These are phyloP conservation scores for Sciaenops ocellatus DNA, from an alignment of 2,797 vertebrate genomes.

Conservation along the genomic window DNA sequence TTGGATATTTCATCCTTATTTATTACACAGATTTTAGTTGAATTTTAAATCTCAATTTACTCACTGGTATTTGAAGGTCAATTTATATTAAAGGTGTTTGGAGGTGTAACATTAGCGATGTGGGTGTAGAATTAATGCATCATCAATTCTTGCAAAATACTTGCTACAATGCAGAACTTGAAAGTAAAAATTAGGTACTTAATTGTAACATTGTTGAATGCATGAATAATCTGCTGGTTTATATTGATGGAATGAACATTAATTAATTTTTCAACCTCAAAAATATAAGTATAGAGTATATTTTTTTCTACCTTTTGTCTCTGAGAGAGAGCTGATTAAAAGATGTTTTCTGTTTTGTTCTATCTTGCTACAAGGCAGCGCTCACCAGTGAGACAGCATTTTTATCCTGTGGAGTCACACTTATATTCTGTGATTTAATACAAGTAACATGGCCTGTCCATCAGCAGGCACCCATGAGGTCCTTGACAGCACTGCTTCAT, in stretches of 20 bases:
- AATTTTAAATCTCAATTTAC: neutral
- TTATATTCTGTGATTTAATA: slow-evolving; percentile 56
- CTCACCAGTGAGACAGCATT: slow-evolving; percentile 5
- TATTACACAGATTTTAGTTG: neutral
- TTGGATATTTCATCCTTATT: neutral
- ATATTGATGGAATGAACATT: neutral
- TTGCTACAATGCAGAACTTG: neutral
- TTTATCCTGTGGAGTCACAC: slow-evolving; percentile 41
- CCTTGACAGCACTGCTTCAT: slow-evolving; percentile 24
- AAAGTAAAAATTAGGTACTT: neutral
- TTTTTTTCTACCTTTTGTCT: neutral
- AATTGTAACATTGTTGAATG: neutral
- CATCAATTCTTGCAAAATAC: neutral
- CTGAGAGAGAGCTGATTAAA: slow-evolving; percentile 8
- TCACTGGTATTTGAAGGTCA: neutral
- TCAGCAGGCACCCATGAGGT: slow-evolving; percentile 40
- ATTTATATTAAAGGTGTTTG: neutral
- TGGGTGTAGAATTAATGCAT: neutral
- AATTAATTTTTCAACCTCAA: neutral
- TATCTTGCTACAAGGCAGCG: neutral
- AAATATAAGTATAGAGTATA: no score
- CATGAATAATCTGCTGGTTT: neutral
- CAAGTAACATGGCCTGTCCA: slow-evolving; percentile 53
- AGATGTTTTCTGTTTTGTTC: slow-evolving; percentile 2
- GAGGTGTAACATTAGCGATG: no score